These are phyloP conservation scores for Malurus leucopterus DNA, from an alignment of 2,797 vertebrate species.

Conservation along the genomic window DNA sequence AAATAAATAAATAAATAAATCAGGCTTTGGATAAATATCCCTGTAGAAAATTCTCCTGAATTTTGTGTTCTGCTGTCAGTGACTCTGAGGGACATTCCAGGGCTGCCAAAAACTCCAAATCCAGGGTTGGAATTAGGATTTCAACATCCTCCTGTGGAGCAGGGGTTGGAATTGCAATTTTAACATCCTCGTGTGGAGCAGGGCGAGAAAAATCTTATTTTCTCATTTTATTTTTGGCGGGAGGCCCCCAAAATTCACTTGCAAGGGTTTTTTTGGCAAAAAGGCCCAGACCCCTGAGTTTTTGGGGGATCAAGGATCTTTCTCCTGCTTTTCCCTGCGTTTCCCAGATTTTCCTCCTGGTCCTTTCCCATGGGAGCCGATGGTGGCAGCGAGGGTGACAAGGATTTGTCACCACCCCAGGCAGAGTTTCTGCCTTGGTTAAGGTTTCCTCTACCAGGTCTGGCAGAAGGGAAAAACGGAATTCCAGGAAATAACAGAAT, in stretches of 20 bases:
- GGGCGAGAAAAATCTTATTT: background rate
- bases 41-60: background rate
- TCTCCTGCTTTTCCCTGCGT: background rate
- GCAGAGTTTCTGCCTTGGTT: background rate
- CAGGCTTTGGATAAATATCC: background rate
- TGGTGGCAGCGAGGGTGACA: accelerated
- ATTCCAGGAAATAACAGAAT: accelerated
- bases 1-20: no score
- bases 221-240: background rate
- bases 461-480: background rate
- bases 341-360: accelerated
- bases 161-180: background rate
- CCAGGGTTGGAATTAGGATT: background rate
- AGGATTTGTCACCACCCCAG: accelerated
- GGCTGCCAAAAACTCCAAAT: background rate
- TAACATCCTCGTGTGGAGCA: accelerated
- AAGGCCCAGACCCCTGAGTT: background rate
- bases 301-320: background rate
- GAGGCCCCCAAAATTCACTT: background rate
- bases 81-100: background rate
- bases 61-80: background rate
- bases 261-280: accelerated
- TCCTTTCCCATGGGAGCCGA: accelerated
- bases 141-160: accelerated
- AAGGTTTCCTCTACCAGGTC: background rate